Percentiles rank a stretch among this genome's conserved stretches.
Evolutionary conservation across 1,140 invertebrate species (phyloP).

Genomic region (Magallana angulata): DNA sequence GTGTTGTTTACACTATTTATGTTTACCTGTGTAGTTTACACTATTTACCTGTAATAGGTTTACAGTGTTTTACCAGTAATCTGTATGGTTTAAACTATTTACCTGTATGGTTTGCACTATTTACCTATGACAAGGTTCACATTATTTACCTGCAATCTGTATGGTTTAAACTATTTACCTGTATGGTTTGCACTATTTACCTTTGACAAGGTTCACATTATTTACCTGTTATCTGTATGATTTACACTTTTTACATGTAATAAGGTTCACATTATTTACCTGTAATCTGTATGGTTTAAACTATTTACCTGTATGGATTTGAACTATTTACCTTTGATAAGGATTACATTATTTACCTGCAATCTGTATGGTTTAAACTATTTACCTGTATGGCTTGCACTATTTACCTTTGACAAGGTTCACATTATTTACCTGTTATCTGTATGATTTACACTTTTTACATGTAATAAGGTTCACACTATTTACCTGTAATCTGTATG

Average conservation of each 20-base stretch:
- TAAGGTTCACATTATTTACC: not conserved
- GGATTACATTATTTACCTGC: no score
- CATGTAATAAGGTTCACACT: not conserved
- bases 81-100: not conserved
- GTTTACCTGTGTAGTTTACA: not conserved
- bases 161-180: not conserved
- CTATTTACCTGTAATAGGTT: not conserved
- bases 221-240: not conserved
- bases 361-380: not conserved
- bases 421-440: not conserved
- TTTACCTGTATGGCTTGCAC: not conserved
- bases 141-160: not conserved
- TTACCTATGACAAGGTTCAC: not conserved
- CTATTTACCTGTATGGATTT: no score
- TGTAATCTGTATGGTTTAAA: not conserved
- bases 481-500: not conserved
- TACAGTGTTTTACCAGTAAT: not conserved
- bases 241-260: not conserved
- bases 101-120: not conserved
- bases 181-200: not conserved
- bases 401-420: not conserved
- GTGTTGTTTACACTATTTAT: not conserved
- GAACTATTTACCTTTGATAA: no score
- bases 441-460: not conserved
- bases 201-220: not conserved